Base-by-base conservation (phyloP, 2,113 vertebrate genomes). In the Colinus virginianus region DNA sequence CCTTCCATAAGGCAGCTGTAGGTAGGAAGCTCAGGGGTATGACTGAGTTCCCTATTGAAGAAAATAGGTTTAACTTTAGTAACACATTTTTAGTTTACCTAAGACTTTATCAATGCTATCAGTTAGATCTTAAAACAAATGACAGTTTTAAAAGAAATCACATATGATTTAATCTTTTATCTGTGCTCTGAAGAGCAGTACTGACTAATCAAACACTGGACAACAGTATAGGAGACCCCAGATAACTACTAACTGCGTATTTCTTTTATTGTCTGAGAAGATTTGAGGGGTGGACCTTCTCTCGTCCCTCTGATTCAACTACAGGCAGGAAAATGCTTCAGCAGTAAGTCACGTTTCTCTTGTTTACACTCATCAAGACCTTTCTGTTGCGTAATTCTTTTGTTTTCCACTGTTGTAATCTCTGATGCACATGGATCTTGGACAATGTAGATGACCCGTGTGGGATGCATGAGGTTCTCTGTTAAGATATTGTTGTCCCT, bases 401-500 rank as follows among this genome's bases (percentile, higher is more conserved):
- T 98, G 97, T 98, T 98, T 97, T 96, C 86, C 32, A 9, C 45
- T 72, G 94, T 85, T 95, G 93, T 97, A 97, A 97, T 97, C 98
- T 97, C 97, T 97, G 97, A 95, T 89, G 91, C 96, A 97, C 97
- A 97, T 80, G 88, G 97, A 86, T 91, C 87, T 86, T 43, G 48
- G 97, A 98, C 97, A 98, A 98, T 97, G 97, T 92, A 94, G 97
- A 98, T 97, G 96, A 97, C 97, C 97, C 88, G 70, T 97, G 96
- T 95, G 97, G 96, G 67, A 97, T 90, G 87, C 72, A 92, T 95
- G 87, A 93, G 83, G 95, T 95, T 97, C 96, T 94, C 97, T 97
- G 96, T 98, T 97, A 98, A 97, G 96, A 97, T 97, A 98, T 97
- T 98, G 97, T 98, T 98, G 98, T 98, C 96, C 96, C 93, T 98